These are phyloP conservation scores for Diorhabda elongata DNA, from an alignment of 1,140 invertebrate genomes.

Conservation along the genomic window DNA sequence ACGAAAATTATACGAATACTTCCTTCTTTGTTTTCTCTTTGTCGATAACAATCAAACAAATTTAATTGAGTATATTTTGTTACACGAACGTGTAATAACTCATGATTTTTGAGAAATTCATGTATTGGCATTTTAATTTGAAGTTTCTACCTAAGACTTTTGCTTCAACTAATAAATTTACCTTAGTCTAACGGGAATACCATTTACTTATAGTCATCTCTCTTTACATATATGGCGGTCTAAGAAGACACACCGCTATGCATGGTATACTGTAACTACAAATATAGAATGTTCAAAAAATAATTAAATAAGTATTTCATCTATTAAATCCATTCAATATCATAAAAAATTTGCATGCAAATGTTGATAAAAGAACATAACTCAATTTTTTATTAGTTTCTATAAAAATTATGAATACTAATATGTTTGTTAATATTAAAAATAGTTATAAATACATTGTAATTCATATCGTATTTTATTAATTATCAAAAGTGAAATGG, in stretches of 20 bases:
- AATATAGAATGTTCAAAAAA: background rate
- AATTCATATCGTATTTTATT: too few species aligned
- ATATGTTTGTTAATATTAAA: too few species aligned
- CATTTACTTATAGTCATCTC: constrained; percentile 20
- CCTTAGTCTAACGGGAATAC: constrained; percentile 15
- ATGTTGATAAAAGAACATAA: too few species aligned
- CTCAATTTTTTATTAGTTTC: too few species aligned
- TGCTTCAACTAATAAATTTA: constrained; percentile 17
- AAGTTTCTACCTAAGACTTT: constrained; percentile 15
- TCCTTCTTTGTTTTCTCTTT: background rate
- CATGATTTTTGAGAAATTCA: constrained; percentile 5
- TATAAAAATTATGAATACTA: too few species aligned
- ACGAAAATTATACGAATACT: background rate
- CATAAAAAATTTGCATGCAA: too few species aligned
- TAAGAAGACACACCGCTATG: constrained; percentile 15
- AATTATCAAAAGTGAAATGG: too few species aligned
- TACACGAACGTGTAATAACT: constrained; percentile 4
- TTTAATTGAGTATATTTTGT: constrained; percentile 13
- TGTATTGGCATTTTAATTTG: constrained; percentile 15
- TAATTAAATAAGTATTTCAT: background rate
- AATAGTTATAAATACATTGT: too few species aligned
- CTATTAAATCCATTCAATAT: too few species aligned
- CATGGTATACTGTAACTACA: constrained; percentile 9
- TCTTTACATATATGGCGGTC: constrained; percentile 19
- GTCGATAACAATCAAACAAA: background rate